Conservation (phyloP, 2,888 invertebrate genomes). For the Melangyna quadrimaculata region DNA sequence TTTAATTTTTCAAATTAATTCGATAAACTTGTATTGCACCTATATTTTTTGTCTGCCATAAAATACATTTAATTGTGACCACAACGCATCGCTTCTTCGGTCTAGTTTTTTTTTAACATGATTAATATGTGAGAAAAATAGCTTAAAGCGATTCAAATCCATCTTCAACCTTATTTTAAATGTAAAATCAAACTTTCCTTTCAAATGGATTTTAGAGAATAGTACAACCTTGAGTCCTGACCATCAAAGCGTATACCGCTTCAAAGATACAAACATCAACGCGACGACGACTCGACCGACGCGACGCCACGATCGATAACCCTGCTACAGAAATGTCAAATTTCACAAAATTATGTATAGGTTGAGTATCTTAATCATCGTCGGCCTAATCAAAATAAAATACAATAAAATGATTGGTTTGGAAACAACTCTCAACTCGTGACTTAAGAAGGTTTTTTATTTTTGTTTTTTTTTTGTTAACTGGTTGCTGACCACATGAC, state of each 20-base stretch:
- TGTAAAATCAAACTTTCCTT: background rate
- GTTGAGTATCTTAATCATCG: background rate
- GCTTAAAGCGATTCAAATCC: background rate
- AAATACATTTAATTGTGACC: no score
- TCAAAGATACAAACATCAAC: background rate
- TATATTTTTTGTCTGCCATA: no score
- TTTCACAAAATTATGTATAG: background rate
- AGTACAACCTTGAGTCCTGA: background rate
- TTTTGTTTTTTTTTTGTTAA: conserved; percentile 9
- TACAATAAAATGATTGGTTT: background rate
- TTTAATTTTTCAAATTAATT: no score
- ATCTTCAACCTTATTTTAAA: background rate
- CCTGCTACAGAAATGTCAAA: background rate
- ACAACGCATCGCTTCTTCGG: background rate
- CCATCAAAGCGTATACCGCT: background rate
- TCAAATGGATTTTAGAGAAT: background rate
- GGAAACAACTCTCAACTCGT: conserved; percentile 28
- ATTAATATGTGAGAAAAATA: background rate
- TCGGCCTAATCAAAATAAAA: background rate
- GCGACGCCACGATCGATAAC: background rate
- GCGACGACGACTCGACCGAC: no score
- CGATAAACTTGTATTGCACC: no score
- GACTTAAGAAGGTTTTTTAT: conserved; percentile 5
- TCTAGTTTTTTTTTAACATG: background rate
- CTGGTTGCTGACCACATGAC: conserved; percentile 34